Evolutionary conservation across 2,797 vertebrate species (phyloP), one percentile per base, ranked within the genome.

Genomic region (Sebastes vulpes): DNA sequence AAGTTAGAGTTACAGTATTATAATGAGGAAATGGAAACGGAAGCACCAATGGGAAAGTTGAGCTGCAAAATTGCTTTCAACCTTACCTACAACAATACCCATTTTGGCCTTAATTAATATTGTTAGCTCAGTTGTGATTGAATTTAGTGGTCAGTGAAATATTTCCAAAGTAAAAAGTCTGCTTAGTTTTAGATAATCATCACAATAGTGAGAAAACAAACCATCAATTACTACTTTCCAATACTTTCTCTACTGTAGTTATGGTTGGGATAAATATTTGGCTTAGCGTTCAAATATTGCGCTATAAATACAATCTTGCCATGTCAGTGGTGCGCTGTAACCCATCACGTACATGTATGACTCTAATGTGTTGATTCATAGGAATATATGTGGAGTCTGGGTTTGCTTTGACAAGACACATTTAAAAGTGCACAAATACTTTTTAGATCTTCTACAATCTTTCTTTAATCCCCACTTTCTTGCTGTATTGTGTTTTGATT

Each of bases 1-100:
- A 81, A 87, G 25, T 82, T 72, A 61, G 1, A 77, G 81, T 77
- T 79, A 78, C 72, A 70, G 61, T 1, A 57, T 84, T 65, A 35
- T 56, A 31, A 64, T 67, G 54, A 67, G 29, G 20, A 73, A 72
- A 72, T 50, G 54, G 86, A 86, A 77, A 78, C 28, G 20, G 46
- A 77, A 1, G 18, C 23, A 77, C 18, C 59, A 59, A 1, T 31
- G 63, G 32, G 65, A 23, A 61, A 53, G 50, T 11, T 50, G 20
- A 61, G 23, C 11, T 65, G 28, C 25, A 46, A 75, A 83, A 50
- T 21, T 3, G 20, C 42, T 60, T 74, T 59, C 21, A 38, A 1
- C 50, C 53, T 70, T 38, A 32, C 20, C 25, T 58, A 32, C 29
- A 54, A 38, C 57, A 46, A 35, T 18, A 71, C 57, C 16, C 6